Evolutionary conservation across 2,888 invertebrate genomes (phyloP), one percentile per base, ranked within the genome.

Genomic region (Flexamia atlantica): DNA sequence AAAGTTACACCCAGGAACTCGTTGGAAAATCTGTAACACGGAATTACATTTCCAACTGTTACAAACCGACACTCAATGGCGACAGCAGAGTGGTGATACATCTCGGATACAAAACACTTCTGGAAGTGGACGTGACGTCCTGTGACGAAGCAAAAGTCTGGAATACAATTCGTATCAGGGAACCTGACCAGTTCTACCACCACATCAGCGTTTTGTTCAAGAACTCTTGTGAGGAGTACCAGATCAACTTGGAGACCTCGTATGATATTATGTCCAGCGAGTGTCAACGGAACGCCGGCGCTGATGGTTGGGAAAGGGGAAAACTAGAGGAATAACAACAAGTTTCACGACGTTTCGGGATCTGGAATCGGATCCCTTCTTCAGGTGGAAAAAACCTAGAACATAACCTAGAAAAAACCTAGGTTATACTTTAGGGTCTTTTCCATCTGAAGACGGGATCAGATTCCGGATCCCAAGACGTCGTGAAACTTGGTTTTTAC

Each of bases 141-240:
- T 46, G 46, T 17, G 46, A 46, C 12, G 46, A 46, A 46, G 46
- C 46, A 1, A 46, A 46, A 17, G 46, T 46, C 12, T 46, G 46
- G 46, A 46, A 17, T 1, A 2, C 46, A 9, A 46, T 46, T 2
- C 46, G 46, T 17, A 46, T 46, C 3, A 9, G 14, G 46, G 14
- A 46, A 12, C 46, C 46, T 17, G 12, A 10, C 4, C 12, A 46
- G 46, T 9, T 9, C 12, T 46, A 46, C 46, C 46, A 46, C 46
- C 46, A 46, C 46, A 46, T 46, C 46, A 46, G 46, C 46, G 46
- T 46, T 46, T 17, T 46, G 46, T 17, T 46, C 46, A 46, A 46
- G 46, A 12, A 17, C 17, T 46, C 46, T 2, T 46, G 46, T 17
- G 14, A 46, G 46, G 46, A 46, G 46, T 46, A 14, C 12, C 46